Evolutionary conservation across 1,140 invertebrate species (phyloP).

Genomic region (Epicauta chinensis): DNA sequence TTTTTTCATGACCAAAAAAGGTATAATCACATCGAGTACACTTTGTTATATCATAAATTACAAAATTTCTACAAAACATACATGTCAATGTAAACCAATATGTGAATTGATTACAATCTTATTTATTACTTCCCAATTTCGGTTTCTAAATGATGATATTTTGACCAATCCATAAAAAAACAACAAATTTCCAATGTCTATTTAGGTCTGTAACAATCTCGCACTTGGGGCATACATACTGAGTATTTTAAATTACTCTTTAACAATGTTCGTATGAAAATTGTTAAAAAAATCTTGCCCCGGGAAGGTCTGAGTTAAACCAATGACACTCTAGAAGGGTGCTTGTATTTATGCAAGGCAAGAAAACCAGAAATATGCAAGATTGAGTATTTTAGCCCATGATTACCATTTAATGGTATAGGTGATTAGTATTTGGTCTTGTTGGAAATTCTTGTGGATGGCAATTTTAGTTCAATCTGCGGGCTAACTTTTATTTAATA

Average conservation of each 20-base stretch:
- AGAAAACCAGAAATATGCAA: slow-evolving; percentile 50
- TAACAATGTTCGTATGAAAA: too few relatives aligned
- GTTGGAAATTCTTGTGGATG: slow-evolving; percentile 51
- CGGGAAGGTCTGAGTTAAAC: slow-evolving; percentile 55
- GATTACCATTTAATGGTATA: slow-evolving; percentile 32
- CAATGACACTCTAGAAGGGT: slow-evolving; percentile 47
- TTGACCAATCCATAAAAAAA: slow-evolving; percentile 9
- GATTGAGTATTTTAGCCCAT: slow-evolving; percentile 29
- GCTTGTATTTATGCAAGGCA: slow-evolving; percentile 47
- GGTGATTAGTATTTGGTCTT: slow-evolving; percentile 28
- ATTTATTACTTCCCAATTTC: neutral
- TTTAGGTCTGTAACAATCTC: slow-evolving; percentile 46
- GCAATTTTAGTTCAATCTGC: slow-evolving; percentile 54
- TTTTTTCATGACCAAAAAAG: slow-evolving; percentile 6
- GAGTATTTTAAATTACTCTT: slow-evolving; percentile 48
- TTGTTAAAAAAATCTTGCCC: slow-evolving; percentile 35
- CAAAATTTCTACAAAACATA: slow-evolving; percentile 8
- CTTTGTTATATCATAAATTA: slow-evolving; percentile 8
- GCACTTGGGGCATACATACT: slow-evolving; percentile 50
- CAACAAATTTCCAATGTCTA: slow-evolving; percentile 9
- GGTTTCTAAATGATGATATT: slow-evolving; percentile 27
- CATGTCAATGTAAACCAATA: slow-evolving; percentile 1
- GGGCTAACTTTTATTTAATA: slow-evolving; percentile 38
- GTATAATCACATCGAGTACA: slow-evolving; percentile 9
- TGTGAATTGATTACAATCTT: neutral